Percentiles rank a stretch among this genome's conserved stretches.
Conservation (phyloP, 2,888 invertebrate genomes). For the Stenchaetothrips biformis region DNA sequence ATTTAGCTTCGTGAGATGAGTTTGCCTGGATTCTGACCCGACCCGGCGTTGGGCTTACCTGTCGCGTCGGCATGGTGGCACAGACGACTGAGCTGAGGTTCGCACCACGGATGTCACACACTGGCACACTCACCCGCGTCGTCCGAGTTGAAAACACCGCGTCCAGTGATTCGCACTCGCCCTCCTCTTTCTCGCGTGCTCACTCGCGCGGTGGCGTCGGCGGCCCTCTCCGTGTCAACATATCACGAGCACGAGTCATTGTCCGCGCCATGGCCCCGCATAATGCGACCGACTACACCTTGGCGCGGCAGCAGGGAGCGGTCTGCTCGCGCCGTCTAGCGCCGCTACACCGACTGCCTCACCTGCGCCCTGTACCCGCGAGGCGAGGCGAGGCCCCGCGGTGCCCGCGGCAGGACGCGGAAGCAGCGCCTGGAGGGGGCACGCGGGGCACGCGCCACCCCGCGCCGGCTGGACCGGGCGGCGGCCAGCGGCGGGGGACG, state of each 20-base stretch:
- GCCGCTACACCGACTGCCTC: neutral
- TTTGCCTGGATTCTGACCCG: too few species aligned
- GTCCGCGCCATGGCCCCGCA: too few species aligned
- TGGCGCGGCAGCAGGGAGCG: too few species aligned
- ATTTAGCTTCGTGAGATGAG: too few species aligned
- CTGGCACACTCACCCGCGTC: neutral
- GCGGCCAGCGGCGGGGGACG: too few species aligned
- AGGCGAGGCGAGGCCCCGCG: neutral
- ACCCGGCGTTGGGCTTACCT: neutral
- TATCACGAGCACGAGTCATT: too few species aligned
- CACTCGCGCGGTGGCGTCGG: too few species aligned
- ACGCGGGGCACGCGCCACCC: neutral
- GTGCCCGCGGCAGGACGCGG: neutral
- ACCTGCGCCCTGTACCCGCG: too few species aligned
- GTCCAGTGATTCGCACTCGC: neutral
- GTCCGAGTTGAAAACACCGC: neutral
- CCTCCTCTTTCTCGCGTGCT: too few species aligned
- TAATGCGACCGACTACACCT: too few species aligned
- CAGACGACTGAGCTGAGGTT: neutral
- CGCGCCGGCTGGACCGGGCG: neutral
- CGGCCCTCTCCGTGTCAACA: too few species aligned
- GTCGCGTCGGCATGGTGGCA: neutral
- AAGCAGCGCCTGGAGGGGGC: neutral
- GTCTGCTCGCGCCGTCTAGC: too few species aligned
- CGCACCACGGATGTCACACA: neutral